Base-by-base conservation (phyloP, 2,113 vertebrate species). In the Cyanoderma ruficeps region DNA sequence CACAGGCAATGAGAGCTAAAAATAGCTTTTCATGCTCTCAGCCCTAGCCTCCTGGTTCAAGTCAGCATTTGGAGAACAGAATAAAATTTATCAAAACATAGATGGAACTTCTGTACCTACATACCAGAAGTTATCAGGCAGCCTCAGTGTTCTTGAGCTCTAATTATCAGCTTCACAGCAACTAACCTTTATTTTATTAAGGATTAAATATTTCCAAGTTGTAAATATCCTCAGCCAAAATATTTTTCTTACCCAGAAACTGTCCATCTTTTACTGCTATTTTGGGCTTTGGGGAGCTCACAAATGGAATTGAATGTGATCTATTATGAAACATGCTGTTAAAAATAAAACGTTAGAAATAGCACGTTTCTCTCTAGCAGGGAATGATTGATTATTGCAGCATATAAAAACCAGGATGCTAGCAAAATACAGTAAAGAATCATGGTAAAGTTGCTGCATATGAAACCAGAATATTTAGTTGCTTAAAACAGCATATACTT, bases 341-440 rank as follows among this genome's bases (percentile, higher is more conserved):
- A 97, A 97, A 97, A 97, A 97, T 96, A 97, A 97, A 96, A 93
- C 1, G 8, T 93, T 93, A 78, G 94, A 96, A 97, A 97, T 95
- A 97, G 96, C 93, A 96, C 41, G 3, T 96, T 96, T 95, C 94
- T 96, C 87, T 91, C 91, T 91, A 95, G 86, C 59, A 56, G 74
- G 56, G 92, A 93, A 90, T 93, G 94, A 96, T 80, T 96, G 95
- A 97, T 96, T 95, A 95, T 82, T 92, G 81, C 83, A 78, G 90
- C 13, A 4, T 76, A 94, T 47, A 82, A 96, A 90, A 93, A 65
- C 49, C 44, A 93, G 74, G 28, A 60, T 63, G 77, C 88, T 95
- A 85, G 80, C 83, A 95, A 76, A 91, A 87, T 49, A 68, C 56
- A 83, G 55, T 41, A 83, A 83, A 90, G 70, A 80, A 65, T 21